Evolutionary conservation across 2,888 invertebrate genomes (phyloP), one percentile per base, ranked within the genome.

Genomic region (Cosmia trapezina): DNA sequence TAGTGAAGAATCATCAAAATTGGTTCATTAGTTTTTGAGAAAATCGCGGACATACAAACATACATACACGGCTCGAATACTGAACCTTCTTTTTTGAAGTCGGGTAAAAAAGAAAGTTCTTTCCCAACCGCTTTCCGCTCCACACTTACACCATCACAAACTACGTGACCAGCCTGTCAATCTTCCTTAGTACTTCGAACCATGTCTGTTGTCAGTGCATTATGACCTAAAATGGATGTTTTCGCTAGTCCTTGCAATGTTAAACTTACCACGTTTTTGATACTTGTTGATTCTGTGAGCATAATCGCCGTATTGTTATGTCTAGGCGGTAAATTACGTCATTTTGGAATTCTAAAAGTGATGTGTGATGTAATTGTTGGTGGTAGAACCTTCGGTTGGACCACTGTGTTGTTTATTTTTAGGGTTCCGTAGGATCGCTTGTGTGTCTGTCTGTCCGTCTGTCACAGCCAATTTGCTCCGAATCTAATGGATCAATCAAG

Each of bases 201-300:
- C 45, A 51, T 17, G 76, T 57, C 76, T 17, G 45, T 37, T 59
- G 51, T 75, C 53, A n/a, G 33, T 53, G 54, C 78, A 54, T 76
- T 85, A 85, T 83, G 86, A 80, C 83, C 83, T 85, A 73, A 76
- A 80, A 80, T 83, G 56, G 65, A 60, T 72, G 72, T 71, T 70
- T 78, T 70, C 37, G 79, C 83, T 67, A 72, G 76, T 62, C 66
- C 66, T 79, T 68, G 70, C 73, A 72, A 82, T 60, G 66, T 51
- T 66, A 62, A 60, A 63, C 83, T 22, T 71, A 11, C 47, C 64
- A 78, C 79, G 66, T 83, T 83, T 79, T 79, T 22, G 49, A 49
- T 63, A 61, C 49, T 80, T 80, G 60, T 37, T 78, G 51, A 83
- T 83, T 66, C 73, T 43, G 9, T 49, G 33, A 60, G 37, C 54